Evolutionary conservation across 2,113 vertebrate genomes (phyloP).

Genomic region (Trematomus loennbergii): DNA sequence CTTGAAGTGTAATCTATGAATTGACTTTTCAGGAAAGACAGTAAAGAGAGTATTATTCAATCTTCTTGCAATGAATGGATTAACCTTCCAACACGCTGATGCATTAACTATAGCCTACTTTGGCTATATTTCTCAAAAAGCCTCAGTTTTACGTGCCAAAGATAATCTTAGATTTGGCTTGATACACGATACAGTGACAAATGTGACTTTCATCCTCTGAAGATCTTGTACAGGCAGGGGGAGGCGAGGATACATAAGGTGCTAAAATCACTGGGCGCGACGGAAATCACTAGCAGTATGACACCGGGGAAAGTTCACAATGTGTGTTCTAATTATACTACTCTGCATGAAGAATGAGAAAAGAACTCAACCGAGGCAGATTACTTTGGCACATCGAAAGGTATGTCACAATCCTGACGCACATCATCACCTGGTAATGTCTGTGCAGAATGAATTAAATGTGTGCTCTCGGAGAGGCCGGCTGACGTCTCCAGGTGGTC

Average conservation of each 20-base stretch:
- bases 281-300: slow-evolving; percentile 27
- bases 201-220: slow-evolving; percentile 34
- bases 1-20: slow-evolving; percentile 20
- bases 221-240: slow-evolving; percentile 24
- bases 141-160: not conserved
- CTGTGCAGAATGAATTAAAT: slow-evolving; percentile 36
- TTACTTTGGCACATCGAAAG: slow-evolving; percentile 14
- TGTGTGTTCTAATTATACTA: slow-evolving; percentile 56
- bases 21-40: slow-evolving; percentile 17
- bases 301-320: slow-evolving; percentile 35
- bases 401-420: slow-evolving; percentile 34
- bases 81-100: slow-evolving; percentile 19
- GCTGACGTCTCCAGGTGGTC: not conserved
- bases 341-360: slow-evolving; percentile 43
- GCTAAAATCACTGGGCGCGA: slow-evolving; percentile 33
- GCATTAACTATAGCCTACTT: not conserved
- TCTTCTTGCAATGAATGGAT: slow-evolving; percentile 27
- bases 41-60: slow-evolving; percentile 27
- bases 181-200: slow-evolving; percentile 9
- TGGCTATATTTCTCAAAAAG: slow-evolving; percentile 4
- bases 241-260: slow-evolving; percentile 26
- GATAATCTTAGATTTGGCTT: slow-evolving; percentile 16
- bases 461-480: not conserved
- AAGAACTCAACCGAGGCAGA: slow-evolving; percentile 27
- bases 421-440: slow-evolving; percentile 38